Percentiles rank a stretch among this genome's conserved stretches.
Evolutionary conservation across 2,888 invertebrate species (phyloP).

Genomic region (Cerastis rubricosa): DNA sequence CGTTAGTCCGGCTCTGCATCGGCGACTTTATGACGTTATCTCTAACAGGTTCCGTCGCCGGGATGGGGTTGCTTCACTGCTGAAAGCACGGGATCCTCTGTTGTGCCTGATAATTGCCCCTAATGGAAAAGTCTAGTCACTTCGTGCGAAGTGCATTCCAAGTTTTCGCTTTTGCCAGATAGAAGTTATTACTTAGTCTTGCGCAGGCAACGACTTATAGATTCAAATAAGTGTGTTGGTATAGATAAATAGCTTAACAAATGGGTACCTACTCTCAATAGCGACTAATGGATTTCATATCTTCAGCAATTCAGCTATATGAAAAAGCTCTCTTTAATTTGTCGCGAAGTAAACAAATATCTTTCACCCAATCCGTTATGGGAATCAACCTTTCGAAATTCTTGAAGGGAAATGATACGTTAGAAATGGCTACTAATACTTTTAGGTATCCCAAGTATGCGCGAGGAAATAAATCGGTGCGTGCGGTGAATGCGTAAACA

Average conservation of each 20-base stretch:
- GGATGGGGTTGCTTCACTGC: conserved; percentile 78
- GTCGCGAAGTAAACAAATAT: conserved; percentile 34
- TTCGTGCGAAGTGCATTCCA: conserved; percentile 88
- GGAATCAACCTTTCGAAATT: conserved; percentile 45
- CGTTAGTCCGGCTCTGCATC: conserved; percentile 89
- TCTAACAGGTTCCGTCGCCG: conserved; percentile 88
- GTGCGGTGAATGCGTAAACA: conserved; percentile 80
- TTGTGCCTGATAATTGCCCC: conserved; percentile 89
- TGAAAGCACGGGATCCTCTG: conserved; percentile 85
- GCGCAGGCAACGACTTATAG: conserved; percentile 80
- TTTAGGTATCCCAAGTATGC: conserved; percentile 63
- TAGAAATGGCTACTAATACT: conserved; percentile 54
- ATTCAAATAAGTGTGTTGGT: conserved; percentile 72
- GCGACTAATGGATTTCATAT: conserved; percentile 59
- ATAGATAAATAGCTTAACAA: conserved; percentile 64
- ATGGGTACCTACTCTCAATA: conserved; percentile 55
- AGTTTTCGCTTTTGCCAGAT: conserved; percentile 87
- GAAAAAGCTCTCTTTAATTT: conserved; percentile 26
- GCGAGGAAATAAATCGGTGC: conserved; percentile 76
- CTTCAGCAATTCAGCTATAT: conserved; percentile 35
- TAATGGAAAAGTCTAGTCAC: conserved; percentile 91
- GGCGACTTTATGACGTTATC: conserved; percentile 90
- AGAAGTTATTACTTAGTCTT: conserved; percentile 87
- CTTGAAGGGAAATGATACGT: conserved; percentile 58
- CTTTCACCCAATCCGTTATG: conserved; percentile 20